A percentile compares a stretch with the other conserved stretches of the same genome.
Evolutionary conservation across 2,888 invertebrate genomes (phyloP).

Genomic region (Sphinx pinastri): DNA sequence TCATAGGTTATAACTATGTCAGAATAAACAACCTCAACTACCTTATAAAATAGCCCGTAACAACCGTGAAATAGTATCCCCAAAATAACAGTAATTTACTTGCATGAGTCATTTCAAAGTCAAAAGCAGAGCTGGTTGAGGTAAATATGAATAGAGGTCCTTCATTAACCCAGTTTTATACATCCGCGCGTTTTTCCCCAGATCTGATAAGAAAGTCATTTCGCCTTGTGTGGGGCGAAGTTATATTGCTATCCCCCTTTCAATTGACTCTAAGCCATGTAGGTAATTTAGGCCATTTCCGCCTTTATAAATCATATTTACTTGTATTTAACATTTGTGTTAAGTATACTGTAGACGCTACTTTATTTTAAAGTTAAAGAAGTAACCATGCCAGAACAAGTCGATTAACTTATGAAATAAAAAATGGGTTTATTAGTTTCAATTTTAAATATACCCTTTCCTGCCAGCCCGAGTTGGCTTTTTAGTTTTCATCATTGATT

Average conservation of each 20-base stretch:
- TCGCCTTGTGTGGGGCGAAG: slow-evolving; percentile 32
- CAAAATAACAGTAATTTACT: slow-evolving; percentile 10
- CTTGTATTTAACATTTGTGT: not conserved
- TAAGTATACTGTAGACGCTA: not conserved
- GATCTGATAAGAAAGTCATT: slow-evolving; percentile 75
- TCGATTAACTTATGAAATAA: too few relatives aligned
- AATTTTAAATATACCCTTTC: too few relatives aligned
- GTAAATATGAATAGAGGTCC: slow-evolving; percentile 57
- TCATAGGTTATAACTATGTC: not conserved
- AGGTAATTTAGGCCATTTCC: slow-evolving; percentile 30
- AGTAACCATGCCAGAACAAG: too few relatives aligned
- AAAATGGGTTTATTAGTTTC: too few relatives aligned
- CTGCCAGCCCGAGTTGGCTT: too few relatives aligned
- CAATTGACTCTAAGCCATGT: slow-evolving; percentile 30
- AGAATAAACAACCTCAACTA: too few relatives aligned
- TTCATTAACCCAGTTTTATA: slow-evolving; percentile 76
- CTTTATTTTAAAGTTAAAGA: too few relatives aligned
- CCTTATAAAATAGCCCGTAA: not conserved
- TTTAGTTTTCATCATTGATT: too few relatives aligned
- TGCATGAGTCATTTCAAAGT: slow-evolving; percentile 17
- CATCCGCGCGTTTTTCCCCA: slow-evolving; percentile 63
- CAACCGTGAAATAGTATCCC: not conserved
- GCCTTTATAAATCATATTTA: slow-evolving; percentile 27
- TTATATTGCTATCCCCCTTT: slow-evolving; percentile 23
- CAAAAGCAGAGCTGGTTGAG: slow-evolving; percentile 19